Evolutionary conservation across 2,113 vertebrate genomes (phyloP).

Genomic region (Sorex fumeus): DNA sequence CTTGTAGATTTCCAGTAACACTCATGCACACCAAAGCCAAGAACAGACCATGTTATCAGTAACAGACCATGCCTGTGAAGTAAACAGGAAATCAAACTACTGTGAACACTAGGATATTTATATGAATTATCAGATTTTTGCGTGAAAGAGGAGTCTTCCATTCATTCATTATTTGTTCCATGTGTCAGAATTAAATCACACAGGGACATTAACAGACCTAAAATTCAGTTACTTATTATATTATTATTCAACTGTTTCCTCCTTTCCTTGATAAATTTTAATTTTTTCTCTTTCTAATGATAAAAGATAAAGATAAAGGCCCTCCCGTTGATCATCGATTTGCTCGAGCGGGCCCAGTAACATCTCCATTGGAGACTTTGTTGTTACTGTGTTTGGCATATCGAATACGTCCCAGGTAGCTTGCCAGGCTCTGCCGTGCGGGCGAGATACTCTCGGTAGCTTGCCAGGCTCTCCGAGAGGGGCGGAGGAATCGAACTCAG

Average conservation of each 20-base stretch:
- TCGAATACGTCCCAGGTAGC: no score
- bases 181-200: conserved; percentile 56
- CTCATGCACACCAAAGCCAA: rapidly evolving
- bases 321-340: no score
- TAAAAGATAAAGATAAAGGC: no score
- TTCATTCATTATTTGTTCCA: not conserved
- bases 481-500: no score
- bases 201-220: not conserved
- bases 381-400: no score
- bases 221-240: conserved; percentile 66
- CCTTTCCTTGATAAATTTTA: conserved; percentile 77
- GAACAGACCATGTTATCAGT: not conserved
- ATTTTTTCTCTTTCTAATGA: no score
- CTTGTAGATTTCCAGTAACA: no score
- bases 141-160: not conserved
- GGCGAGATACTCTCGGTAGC: no score
- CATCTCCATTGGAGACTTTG: no score
- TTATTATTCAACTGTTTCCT: conserved; percentile 74
- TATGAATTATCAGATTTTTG: not conserved
- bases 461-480: no score
- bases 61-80: not conserved
- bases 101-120: rapidly evolving
- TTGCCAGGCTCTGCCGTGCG: no score
- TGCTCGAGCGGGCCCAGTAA: no score
- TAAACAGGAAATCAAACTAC: not conserved